Evolutionary conservation across 2,888 invertebrate species (phyloP).

Genomic region (Caenorhabditis doughertyi): DNA sequence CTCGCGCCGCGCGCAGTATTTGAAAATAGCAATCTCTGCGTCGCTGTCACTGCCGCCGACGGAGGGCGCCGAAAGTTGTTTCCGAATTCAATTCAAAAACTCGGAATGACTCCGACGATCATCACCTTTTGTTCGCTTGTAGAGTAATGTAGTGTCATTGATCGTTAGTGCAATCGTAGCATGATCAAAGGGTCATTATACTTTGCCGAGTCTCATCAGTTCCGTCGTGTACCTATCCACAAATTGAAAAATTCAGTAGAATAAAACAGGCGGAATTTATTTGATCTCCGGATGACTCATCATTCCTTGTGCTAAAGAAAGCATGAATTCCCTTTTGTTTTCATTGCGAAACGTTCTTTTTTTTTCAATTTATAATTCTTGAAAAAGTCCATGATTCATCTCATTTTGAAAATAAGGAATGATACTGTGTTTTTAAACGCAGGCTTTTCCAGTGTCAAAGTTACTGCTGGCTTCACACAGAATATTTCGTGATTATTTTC

Average conservation of each 20-base stretch:
- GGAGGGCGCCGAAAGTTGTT: conserved; percentile 23
- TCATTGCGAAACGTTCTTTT: conserved; percentile 45
- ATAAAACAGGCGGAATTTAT: neutral
- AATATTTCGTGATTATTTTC: no score
- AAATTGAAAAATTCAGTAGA: conserved; percentile 12
- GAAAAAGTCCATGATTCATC: conserved; percentile 27
- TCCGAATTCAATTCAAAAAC: conserved; percentile 40
- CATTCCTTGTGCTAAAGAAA: neutral
- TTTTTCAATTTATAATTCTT: neutral
- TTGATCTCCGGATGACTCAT: conserved; percentile 21
- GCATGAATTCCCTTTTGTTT: conserved; percentile 12
- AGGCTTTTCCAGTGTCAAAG: no score
- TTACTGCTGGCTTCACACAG: no score
- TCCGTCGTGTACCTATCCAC: neutral
- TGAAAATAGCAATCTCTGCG: conserved; percentile 39
- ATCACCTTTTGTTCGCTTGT: conserved; percentile 36
- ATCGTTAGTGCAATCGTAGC: conserved; percentile 40
- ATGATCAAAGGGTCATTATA: conserved; percentile 38
- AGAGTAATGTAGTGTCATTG: conserved; percentile 28
- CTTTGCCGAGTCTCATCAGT: neutral
- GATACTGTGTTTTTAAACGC: neutral
- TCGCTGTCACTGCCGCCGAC: neutral
- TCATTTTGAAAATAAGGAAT: conserved; percentile 14
- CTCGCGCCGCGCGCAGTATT: conserved; percentile 41
- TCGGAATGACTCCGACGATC: conserved; percentile 1